Percentiles rank a stretch among this genome's conserved stretches.
phyloP scores from a whole-genome alignment of 2,113 vertebrate genomes.

The Ptilonorhynchus violaceus region DNA sequence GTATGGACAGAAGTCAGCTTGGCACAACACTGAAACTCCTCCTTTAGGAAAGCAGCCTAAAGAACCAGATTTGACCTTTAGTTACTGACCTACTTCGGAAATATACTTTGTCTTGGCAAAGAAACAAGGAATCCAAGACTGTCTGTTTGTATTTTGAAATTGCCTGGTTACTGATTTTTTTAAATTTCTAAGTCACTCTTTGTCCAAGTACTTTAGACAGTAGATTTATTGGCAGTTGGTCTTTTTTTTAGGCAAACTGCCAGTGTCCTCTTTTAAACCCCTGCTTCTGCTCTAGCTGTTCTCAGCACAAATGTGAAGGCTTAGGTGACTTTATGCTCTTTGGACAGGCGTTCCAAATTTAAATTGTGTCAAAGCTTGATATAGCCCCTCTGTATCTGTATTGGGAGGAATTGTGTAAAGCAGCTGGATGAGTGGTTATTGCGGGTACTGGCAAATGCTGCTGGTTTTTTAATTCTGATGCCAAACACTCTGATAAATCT shows the following conservation, averaged over 20 bases:
- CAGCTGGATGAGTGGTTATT: not conserved
- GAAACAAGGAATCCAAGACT: not conserved
- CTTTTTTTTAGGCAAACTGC: not conserved
- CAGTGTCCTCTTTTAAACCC: constrained; percentile 30
- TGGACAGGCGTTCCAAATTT: not conserved
- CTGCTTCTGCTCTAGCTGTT: not conserved
- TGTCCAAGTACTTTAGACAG: not conserved
- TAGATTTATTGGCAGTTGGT: not conserved
- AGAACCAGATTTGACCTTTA: not conserved
- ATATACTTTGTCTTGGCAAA: not conserved
- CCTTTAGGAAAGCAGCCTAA: not conserved
- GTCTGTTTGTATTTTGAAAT: constrained; percentile 30
- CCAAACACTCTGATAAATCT: not conserved
- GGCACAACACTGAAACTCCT: not conserved
- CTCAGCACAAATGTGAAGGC: constrained; percentile 4
- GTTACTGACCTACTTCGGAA: not conserved
- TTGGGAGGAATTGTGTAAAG: not conserved
- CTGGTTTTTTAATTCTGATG: not conserved
- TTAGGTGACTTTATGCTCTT: not conserved
- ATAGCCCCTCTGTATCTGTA: constrained; percentile 1
- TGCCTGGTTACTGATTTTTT: not conserved
- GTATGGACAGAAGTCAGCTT: not conserved
- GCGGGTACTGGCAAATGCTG: not conserved
- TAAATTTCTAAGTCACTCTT: not conserved
- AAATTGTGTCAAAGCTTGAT: not conserved